Evolutionary conservation across 2,113 vertebrate genomes (phyloP), one percentile per base, ranked within the genome.

Genomic region (Chaetodon auriga): DNA sequence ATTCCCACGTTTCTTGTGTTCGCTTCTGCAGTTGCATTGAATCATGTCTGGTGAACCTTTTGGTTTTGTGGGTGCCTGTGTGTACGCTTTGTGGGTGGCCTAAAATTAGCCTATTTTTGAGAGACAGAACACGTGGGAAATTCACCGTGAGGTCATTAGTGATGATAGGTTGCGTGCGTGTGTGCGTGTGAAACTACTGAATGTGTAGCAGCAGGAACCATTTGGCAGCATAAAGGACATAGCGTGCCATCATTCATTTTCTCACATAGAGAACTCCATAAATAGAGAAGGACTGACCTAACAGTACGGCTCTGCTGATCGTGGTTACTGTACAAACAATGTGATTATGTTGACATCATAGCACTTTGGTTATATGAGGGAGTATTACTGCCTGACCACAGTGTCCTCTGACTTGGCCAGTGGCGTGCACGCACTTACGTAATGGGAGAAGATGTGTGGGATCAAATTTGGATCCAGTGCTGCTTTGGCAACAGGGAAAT

Each of bases 281-380:
- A 89, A 92, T 79, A 85, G 70, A 89, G 86, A 94, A 90, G 85
- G 65, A 89, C 41, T 91, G 93, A 90, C 85, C 86, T 73, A 87
- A 91, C 65, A 55, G 83, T 76, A 65, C 57, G 6, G 64, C 55
- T 87, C 68, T 81, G 78, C 78, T 87, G 81, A 80, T 80, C 49
- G 84, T 66, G 90, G 94, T 94, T 92, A 92, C 93, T 92, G 88
- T 91, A 87, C 87, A 94, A 93, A 94, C 91, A 93, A 92, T 87
- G 76, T 89, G 82, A 91, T 89, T 94, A 88, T 81, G 74, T 88
- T 94, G 92, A 94, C 93, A 94, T 95, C 95, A 94, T 93, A 75
- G 86, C 75, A 89, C 87, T 94, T 92, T 89, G 89, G 89, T 89
- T 92, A 84, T 91, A 85, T 60, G 91, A 90, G 43, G 71, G 65